Percentiles rank a stretch among this genome's conserved stretches.
Evolutionary conservation across 2,113 vertebrate genomes (phyloP).

Genomic region (Chlamydotis undulata): DNA sequence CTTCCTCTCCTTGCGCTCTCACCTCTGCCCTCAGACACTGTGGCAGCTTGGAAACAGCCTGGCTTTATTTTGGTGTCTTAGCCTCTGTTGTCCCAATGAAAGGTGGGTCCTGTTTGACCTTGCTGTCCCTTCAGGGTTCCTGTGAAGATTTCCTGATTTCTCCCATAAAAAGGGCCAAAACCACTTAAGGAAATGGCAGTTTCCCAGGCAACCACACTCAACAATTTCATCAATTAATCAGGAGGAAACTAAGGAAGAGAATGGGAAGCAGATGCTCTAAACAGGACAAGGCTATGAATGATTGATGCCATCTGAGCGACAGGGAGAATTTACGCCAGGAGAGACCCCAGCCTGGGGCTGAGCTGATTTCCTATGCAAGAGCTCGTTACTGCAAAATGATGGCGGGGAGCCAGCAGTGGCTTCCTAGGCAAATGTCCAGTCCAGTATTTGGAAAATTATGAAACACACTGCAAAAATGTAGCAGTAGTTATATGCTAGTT

Average conservation of each 20-base stretch:
- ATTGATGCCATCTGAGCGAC: conserved; percentile 22
- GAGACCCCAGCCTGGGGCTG: neutral
- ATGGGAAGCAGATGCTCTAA: conserved; percentile 34
- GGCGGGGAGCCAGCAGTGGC: neutral
- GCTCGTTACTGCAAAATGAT: neutral
- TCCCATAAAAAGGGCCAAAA: neutral
- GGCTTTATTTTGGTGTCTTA: neutral
- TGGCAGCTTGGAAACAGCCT: neutral
- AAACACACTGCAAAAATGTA: neutral
- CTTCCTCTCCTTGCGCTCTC: neutral
- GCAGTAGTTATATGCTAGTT: neutral
- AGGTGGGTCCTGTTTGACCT: neutral
- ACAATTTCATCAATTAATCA: conserved; percentile 51
- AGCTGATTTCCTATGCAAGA: neutral
- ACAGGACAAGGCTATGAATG: conserved; percentile 23
- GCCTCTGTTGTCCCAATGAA: neutral
- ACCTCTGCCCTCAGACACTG: neutral
- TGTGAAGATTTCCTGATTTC: conserved; percentile 22
- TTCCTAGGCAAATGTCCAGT: neutral
- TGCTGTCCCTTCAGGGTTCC: neutral
- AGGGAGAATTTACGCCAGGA: neutral
- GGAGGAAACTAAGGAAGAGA: conserved; percentile 36
- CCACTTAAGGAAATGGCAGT: conserved; percentile 18
- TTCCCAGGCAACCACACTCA: conserved; percentile 12
- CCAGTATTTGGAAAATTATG: neutral